These are phyloP conservation scores for Sitta europaea DNA, from an alignment of 2,113 vertebrate genomes.

Conservation along the genomic window DNA sequence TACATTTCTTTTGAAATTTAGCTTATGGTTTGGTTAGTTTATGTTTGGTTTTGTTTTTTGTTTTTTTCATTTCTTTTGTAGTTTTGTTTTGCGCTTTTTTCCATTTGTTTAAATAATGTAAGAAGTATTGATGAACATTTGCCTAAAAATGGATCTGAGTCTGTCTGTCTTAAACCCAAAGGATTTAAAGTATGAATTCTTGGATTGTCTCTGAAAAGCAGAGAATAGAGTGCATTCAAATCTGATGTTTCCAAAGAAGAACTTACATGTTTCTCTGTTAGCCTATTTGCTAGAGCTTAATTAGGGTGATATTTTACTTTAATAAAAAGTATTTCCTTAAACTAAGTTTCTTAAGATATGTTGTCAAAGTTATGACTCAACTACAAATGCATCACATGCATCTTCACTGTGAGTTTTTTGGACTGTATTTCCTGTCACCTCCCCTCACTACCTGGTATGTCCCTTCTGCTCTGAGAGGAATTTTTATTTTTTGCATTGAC, in stretches of 20 bases:
- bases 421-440: neutral
- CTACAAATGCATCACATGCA: neutral
- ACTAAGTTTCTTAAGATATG: neutral
- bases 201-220: neutral
- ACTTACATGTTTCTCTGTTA: neutral
- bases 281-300: neutral
- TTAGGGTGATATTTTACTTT: neutral
- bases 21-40: neutral
- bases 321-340: neutral
- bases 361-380: neutral
- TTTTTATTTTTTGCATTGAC: neutral
- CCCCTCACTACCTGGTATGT: neutral
- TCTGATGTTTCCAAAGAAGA: neutral
- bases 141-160: neutral
- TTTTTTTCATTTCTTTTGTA: neutral
- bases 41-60: neutral
- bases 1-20: neutral
- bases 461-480: neutral
- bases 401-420: neutral
- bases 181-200: neutral
- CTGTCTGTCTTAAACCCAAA: neutral
- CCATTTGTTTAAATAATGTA: neutral
- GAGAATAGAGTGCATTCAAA: neutral
- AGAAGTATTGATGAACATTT: neutral
- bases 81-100: neutral